Evolutionary conservation across 2,888 invertebrate species (phyloP), one percentile per base, ranked within the genome.

Genomic region (Buathra laborator): DNA sequence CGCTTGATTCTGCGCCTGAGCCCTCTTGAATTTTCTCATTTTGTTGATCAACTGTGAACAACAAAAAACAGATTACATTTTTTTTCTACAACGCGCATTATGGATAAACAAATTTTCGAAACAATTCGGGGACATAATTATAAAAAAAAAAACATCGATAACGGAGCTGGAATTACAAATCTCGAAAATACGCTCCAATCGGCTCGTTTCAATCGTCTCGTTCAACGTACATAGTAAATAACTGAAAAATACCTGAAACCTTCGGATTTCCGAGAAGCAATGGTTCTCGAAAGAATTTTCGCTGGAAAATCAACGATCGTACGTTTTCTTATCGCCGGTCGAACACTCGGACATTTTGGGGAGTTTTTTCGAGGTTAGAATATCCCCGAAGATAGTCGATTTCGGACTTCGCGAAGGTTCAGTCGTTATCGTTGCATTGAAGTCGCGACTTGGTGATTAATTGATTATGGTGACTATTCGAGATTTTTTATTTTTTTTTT

Each of bases 1-100:
- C 10, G 92, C 90, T 82, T 90, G 90, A 87, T 93, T 92, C 81
- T 92, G 90, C 12, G 90, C 92, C 86, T 93, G 91, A 44, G 91
- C 92, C 84, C 86, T 88, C 78, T 86, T 91, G 64, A 93, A 93
- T 83, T 93, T 93, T 32, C 90, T 91, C 93, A 93, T 93, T 56
- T 43, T 78, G 29, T 7, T 10, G 9, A 10, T 19, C n/a, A 14
- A 3, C 67, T 56, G 46, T 6, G 7, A 44, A 32, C 59, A 1
- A 62, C 24, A 24, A 32, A 14, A 59, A 59, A 59, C 1, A 6
- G 5, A 59, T 59, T 6, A 59, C 10, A 14, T 59, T 19, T 29
- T 24, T 59, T 10, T 10, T 12, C 19, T 5, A 29, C 12, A 32
- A 59, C 29, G 12, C 5, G 32, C 29, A 14, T n/a, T 32, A 16